Conservation (phyloP, 2,113 vertebrate genomes). For the Sapajus apella region DNA sequence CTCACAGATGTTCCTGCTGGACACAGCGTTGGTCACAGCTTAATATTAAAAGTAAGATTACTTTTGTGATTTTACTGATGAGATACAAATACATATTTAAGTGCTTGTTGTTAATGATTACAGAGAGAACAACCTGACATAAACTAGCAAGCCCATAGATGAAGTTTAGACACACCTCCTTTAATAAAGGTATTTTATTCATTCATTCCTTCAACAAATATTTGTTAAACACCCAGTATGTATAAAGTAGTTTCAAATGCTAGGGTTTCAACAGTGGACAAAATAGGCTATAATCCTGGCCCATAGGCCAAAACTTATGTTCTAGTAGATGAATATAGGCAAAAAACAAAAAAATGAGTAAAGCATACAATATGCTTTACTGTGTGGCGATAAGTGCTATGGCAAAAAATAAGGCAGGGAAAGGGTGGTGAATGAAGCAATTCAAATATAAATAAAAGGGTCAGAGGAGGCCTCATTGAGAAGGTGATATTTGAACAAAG, state of each 20-base stretch:
- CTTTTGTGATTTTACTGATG: neutral
- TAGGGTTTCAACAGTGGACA: neutral
- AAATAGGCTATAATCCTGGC: neutral
- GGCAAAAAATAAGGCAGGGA: constrained; percentile 2
- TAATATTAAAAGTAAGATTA: neutral
- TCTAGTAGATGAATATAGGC: neutral
- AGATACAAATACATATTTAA: constrained; percentile 13
- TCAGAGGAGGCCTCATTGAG: neutral
- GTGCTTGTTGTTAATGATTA: constrained; percentile 4
- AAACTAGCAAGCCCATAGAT: neutral
- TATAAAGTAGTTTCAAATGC: neutral
- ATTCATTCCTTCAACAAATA: neutral
- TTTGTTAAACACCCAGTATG: neutral
- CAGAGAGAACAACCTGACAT: neutral
- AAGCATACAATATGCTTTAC: neutral
- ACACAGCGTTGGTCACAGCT: neutral
- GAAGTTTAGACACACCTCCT: neutral
- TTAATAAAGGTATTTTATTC: neutral
- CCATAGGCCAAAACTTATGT: neutral
- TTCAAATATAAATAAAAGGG: constrained; percentile 15
- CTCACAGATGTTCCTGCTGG: neutral
- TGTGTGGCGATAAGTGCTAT: neutral
- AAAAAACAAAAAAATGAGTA: constrained; percentile 3
- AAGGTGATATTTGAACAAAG: constrained; percentile 15
- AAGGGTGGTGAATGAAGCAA: neutral